Conservation (phyloP, 2,113 vertebrate genomes). For the Bagarius yarrelli region DNA sequence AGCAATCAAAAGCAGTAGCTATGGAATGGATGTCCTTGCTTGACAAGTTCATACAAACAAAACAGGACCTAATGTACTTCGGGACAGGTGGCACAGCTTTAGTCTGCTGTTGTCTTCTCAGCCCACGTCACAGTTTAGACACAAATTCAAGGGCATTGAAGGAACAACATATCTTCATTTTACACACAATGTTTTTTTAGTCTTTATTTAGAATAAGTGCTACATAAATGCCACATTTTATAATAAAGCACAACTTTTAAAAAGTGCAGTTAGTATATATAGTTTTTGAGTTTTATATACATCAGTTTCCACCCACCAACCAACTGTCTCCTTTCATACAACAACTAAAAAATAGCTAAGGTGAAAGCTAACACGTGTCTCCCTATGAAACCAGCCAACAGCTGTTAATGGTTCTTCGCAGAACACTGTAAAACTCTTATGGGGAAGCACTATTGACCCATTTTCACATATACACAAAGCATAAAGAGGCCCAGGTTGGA, state of each 20-base stretch:
- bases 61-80: background rate
- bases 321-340: background rate
- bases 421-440: background rate
- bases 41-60: background rate
- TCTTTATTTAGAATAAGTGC: background rate
- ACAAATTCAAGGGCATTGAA: background rate
- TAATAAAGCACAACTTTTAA: background rate
- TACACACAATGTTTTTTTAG: background rate
- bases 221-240: background rate
- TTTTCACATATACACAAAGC: background rate
- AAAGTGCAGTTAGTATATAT: background rate
- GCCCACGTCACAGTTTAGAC: background rate
- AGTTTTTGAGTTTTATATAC: background rate
- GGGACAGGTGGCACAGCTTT: constrained; percentile 8
- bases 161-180: background rate
- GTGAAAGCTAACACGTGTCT: background rate
- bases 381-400: background rate
- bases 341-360: background rate
- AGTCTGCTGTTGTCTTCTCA: background rate
- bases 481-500: background rate
- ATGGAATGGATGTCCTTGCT: background rate
- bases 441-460: background rate
- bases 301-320: background rate
- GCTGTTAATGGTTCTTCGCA: background rate
- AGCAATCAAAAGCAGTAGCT: background rate